Evolutionary conservation across 2,113 vertebrate species (phyloP), one percentile per base, ranked within the genome.

Genomic region (Phasianus colchicus): DNA sequence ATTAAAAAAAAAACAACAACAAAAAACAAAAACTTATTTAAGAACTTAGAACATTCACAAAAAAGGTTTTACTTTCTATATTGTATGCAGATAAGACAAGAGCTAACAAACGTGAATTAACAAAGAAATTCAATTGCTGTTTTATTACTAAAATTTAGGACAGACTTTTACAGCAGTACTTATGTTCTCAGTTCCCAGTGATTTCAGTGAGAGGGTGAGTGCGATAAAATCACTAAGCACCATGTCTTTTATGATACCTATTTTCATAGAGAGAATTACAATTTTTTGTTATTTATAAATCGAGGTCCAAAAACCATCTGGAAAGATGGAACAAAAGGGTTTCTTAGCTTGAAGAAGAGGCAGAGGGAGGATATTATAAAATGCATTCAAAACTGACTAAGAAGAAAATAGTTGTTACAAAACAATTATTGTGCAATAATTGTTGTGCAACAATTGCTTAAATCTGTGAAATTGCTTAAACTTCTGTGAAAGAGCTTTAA

Each of bases 401-500:
- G 25, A 55, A 83, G 50, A 92, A 2, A 76, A 45, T 42, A 66
- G 63, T 18, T 83, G 2, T 32, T 18, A 11, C 7, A 50, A 50
- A 4, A 20, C 3, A 61, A 1, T 4, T 66, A 24, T 50, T 13
- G 11, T 50, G 27, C 2, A 4, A 20, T 2, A 61, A 1, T 4
- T 66, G 24, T 50, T 50, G 48, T 50, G 27, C 2, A 66, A 72
- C 3, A 57, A 20, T 1, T 57, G 38, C 38, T 38, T 38, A 38
- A 38, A 38, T 38, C 38, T 38, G 38, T 38, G 38, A 38, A 34
- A 60, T 50, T 60, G 1, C 5, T 77, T 67, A 90, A 83, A 66
- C 3, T 58, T 18, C 36, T 58, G 6, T 34, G 9, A 82, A 38
- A 91, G 63, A 84, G 2, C 9, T 82, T 63, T 63, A 47, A 71